Percentiles rank a stretch among this genome's conserved stretches.
These are phyloP conservation scores for Phalanger gymnotis DNA, from an alignment of 2,797 vertebrate species.

Conservation along the genomic window DNA sequence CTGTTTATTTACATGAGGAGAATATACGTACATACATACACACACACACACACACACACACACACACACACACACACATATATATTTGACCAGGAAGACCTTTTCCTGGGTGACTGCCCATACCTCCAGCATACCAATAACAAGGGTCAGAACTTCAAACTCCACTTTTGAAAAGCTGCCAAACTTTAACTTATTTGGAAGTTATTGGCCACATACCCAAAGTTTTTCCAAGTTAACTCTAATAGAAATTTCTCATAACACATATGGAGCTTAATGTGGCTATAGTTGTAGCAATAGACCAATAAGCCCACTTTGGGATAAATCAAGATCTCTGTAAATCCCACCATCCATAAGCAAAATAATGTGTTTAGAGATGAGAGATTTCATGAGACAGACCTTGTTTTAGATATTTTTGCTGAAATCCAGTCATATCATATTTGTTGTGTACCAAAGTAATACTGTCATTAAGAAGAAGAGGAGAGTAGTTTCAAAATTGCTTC, in stretches of 20 bases:
- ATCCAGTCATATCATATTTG: background rate
- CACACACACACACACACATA: no score
- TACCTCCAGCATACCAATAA: background rate
- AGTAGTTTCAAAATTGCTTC: background rate
- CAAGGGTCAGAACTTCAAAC: background rate
- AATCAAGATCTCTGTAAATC: background rate
- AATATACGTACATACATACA: no score
- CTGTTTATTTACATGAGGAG: background rate
- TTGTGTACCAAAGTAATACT: background rate
- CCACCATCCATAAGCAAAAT: background rate
- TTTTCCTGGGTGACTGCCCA: background rate
- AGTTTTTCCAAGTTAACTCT: background rate
- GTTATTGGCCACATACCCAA: background rate
- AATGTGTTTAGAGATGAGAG: background rate
- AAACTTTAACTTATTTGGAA: background rate
- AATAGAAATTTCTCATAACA: background rate
- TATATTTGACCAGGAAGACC: background rate
- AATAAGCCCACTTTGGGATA: background rate
- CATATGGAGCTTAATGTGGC: background rate
- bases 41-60: no score
- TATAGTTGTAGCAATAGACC: background rate
- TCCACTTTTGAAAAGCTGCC: background rate
- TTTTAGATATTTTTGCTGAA: background rate
- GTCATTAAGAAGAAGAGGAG: background rate
- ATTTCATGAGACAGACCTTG: background rate